phyloP scores from a whole-genome alignment of 2,888 invertebrate species.

The Phorcus lineatus region DNA sequence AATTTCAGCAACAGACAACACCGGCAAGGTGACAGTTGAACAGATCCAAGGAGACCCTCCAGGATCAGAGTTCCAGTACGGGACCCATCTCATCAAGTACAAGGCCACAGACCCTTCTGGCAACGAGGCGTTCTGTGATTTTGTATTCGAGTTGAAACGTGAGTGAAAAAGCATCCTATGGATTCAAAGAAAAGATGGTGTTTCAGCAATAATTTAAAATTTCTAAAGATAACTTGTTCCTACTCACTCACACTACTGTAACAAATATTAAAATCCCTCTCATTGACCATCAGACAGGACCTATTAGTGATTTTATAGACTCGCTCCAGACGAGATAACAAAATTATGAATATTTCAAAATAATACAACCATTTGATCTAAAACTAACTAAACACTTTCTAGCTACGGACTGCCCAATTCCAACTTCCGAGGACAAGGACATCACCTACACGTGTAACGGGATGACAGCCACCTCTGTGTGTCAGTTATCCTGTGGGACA shows the following conservation, averaged over 20 bases:
- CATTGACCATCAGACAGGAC: no score
- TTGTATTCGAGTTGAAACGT: background rate
- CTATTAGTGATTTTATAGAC: no score
- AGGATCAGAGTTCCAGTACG: background rate
- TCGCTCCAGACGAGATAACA: no score
- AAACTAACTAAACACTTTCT: no score
- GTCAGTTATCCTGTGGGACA: background rate
- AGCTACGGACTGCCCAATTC: background rate
- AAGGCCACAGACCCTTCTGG: background rate
- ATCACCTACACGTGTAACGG: background rate
- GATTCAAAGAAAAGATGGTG: no score
- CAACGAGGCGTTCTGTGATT: background rate
- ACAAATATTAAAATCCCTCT: no score
- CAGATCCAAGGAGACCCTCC: background rate
- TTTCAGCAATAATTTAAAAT: no score
- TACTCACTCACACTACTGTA: no score
- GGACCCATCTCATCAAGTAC: background rate
- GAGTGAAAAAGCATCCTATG: background rate
- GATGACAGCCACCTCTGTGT: background rate
- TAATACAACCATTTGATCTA: no score
- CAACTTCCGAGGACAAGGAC: background rate
- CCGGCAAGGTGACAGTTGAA: slow-evolving; percentile 1
- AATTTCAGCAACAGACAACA: background rate
- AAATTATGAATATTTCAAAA: no score
- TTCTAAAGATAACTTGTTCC: no score